phyloP scores from a whole-genome alignment of 2,113 vertebrate species.

The Mustela lutreola region DNA sequence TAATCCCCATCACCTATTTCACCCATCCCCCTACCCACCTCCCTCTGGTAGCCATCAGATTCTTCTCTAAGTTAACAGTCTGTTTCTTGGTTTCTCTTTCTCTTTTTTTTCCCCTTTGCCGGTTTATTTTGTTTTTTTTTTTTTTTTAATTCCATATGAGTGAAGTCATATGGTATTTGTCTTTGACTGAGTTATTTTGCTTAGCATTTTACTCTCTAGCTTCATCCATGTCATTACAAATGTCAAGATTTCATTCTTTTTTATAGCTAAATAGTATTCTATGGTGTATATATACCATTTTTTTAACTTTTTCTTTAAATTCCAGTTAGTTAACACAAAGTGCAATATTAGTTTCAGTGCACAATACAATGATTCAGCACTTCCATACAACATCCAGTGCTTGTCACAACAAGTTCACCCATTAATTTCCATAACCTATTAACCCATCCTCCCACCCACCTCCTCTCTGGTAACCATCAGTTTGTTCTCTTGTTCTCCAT shows the following conservation, averaged over 20 bases:
- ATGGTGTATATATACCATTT: background rate
- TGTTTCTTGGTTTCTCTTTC: background rate
- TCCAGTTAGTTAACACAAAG: background rate
- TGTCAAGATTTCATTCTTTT: background rate
- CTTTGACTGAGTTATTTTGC: background rate
- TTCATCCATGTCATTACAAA: background rate
- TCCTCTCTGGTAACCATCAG: background rate
- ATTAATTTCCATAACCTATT: background rate
- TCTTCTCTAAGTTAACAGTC: background rate
- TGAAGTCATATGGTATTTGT: background rate
- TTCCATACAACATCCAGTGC: background rate
- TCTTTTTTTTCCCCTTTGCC: background rate
- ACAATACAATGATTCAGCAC: background rate
- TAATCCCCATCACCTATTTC: background rate
- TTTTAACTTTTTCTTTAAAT: background rate
- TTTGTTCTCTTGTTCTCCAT: too few species aligned
- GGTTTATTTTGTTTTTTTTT: background rate
- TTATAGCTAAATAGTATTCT: background rate
- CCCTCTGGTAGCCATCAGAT: background rate
- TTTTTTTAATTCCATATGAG: background rate
- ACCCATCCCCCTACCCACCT: background rate
- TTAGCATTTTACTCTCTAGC: background rate
- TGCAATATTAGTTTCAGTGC: background rate
- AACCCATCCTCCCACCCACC: background rate
- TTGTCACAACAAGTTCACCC: background rate